Conservation (phyloP, 2,888 invertebrate genomes). For the Norana najaformis region DNA sequence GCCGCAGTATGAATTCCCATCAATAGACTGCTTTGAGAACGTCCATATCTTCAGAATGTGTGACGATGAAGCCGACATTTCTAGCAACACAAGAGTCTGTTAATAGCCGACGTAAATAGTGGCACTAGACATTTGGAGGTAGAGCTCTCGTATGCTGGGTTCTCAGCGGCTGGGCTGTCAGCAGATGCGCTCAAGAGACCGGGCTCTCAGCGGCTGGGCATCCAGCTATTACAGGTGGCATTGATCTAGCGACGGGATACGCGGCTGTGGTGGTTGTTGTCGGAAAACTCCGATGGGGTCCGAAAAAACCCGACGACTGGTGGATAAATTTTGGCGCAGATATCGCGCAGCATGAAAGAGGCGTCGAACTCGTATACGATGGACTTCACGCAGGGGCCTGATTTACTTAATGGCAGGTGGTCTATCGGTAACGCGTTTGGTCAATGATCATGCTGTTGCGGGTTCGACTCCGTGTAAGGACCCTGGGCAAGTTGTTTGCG, state of each 20-base stretch:
- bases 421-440: too few relatives aligned
- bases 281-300: background rate
- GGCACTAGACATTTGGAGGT: too few relatives aligned
- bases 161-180: background rate
- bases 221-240: background rate
- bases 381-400: background rate
- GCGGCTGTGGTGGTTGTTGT: background rate
- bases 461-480: too few relatives aligned
- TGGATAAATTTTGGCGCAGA: background rate
- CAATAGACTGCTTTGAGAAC: too few relatives aligned
- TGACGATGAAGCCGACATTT: too few relatives aligned
- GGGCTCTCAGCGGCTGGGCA: background rate
- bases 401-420: background rate
- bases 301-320: background rate
- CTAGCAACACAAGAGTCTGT: too few relatives aligned
- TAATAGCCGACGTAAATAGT: too few relatives aligned
- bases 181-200: background rate
- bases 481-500: too few relatives aligned
- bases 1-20: too few relatives aligned
- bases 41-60: too few relatives aligned
- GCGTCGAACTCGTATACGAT: background rate
- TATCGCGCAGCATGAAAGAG: conserved; percentile 4
- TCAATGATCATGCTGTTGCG: too few relatives aligned
- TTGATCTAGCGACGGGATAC: background rate
- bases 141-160: background rate